Evolutionary conservation across 1,140 invertebrate genomes (phyloP), one percentile per base, ranked within the genome.

Genomic region (Drosophila suzukii): DNA sequence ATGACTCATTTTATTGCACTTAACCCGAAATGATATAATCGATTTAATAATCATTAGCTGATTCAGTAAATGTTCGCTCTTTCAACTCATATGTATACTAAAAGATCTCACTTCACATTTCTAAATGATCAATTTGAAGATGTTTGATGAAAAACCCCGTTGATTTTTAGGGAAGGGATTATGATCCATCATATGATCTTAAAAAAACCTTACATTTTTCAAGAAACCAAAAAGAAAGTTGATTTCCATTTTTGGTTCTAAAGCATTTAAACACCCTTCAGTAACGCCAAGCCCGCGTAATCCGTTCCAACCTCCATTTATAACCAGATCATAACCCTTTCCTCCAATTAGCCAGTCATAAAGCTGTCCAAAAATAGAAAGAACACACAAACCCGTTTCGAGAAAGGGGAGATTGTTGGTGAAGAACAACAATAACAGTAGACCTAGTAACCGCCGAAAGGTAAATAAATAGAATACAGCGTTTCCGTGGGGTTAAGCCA

Each of bases 381-480:
- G 53, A 71, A 65, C 36, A 17, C 13, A 17, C 47, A 46, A 75
- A 38, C 27, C 20, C 20, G 7, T 8, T 30, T 10, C 15, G 36
- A 36, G 41, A 50, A 58, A 58, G 20, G n/a, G 10, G 34, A 38
- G 47, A 36, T 38, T 46, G 43, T 13, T 32, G 34, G 17, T 0
- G 17, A 55, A 55, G 15, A 36, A 56, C 60, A 58, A 76, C 62
- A 74, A 75, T 60, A 54, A 15, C 61, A 57, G 67, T 59, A 77
- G 30, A 36, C 60, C 57, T 49, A 55, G 59, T 53, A 66, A 78
- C 55, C 68, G 50, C 24, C 44, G 36, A 58, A 66, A 72, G 77
- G 62, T 75, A 85, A 85, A 81, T 75, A 86, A 86, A 81, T 71
- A 72, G 54, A 75, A 72, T 81, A 78, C 81, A 65, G 46, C 72